Evolutionary conservation across 2,113 vertebrate genomes (phyloP).

Genomic region (Atlantisia rogersi): DNA sequence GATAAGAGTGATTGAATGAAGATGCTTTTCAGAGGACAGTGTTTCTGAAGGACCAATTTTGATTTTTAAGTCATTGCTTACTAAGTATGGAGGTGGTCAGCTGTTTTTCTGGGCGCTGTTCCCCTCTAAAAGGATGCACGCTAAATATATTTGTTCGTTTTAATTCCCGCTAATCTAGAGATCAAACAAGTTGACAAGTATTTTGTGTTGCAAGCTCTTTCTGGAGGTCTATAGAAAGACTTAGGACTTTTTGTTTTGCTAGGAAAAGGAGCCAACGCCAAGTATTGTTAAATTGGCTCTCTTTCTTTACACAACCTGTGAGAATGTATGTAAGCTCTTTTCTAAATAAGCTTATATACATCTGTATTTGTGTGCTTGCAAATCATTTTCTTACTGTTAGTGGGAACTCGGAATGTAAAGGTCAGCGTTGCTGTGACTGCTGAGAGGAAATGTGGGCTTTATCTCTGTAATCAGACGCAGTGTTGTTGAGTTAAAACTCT

Average conservation of each 20-base stretch:
- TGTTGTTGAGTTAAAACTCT: not conserved
- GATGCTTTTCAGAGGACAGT: not conserved
- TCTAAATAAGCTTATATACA: fast-evolving
- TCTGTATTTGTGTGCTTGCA: not conserved
- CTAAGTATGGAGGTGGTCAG: fast-evolving
- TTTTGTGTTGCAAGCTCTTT: not conserved
- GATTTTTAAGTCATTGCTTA: not conserved
- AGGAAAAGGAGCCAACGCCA: not conserved
- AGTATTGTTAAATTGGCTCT: not conserved
- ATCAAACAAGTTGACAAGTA: not conserved
- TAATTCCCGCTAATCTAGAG: not conserved
- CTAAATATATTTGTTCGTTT: not conserved
- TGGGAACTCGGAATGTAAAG: not conserved
- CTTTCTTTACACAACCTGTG: fast-evolving
- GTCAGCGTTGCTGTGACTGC: not conserved
- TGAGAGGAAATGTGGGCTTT: not conserved
- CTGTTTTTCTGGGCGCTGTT: not conserved
- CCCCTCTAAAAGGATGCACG: fast-evolving
- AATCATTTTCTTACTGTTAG: not conserved
- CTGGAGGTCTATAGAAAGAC: not conserved
- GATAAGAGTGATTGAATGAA: not conserved
- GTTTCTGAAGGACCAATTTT: not conserved
- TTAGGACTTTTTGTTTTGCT: not conserved
- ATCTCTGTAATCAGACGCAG: fast-evolving
- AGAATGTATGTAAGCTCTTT: not conserved